phyloP scores from a whole-genome alignment of 2,888 invertebrate genomes.

The Ophioninae sp. region DNA sequence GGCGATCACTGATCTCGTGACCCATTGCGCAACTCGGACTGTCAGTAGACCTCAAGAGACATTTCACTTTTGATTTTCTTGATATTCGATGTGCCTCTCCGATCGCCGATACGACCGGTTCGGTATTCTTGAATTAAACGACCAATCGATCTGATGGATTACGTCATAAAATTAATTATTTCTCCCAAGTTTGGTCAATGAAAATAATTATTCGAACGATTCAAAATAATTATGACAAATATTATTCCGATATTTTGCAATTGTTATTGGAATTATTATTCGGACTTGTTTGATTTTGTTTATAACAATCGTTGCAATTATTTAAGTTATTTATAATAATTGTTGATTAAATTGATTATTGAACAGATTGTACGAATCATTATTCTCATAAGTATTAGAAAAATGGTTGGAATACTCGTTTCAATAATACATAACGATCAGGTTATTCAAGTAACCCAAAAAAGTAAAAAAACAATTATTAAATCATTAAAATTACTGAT shows the following conservation, averaged over 20 bases:
- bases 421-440: too few species aligned
- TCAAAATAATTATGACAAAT: neutral
- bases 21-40: slow-evolving; percentile 23
- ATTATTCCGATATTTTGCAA: too few species aligned
- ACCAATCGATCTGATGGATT: neutral
- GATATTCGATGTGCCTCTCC: neutral
- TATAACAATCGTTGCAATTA: neutral
- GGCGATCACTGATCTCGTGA: slow-evolving; percentile 45
- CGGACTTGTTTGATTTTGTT: neutral
- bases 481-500: too few species aligned
- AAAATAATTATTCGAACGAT: neutral
- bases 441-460: too few species aligned
- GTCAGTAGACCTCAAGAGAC: neutral
- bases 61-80: neutral
- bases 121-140: neutral
- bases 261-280: neutral
- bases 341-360: too few species aligned
- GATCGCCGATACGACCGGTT: neutral
- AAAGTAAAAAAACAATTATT: too few species aligned
- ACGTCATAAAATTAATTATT: too few species aligned
- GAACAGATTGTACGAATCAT: neutral
- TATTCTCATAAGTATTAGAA: too few species aligned
- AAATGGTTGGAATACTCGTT: neutral
- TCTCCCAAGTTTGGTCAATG: too few species aligned
- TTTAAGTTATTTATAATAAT: too few species aligned